These are phyloP conservation scores for Catharus minimus DNA, from an alignment of 2,113 vertebrate genomes.

Conservation along the genomic window DNA sequence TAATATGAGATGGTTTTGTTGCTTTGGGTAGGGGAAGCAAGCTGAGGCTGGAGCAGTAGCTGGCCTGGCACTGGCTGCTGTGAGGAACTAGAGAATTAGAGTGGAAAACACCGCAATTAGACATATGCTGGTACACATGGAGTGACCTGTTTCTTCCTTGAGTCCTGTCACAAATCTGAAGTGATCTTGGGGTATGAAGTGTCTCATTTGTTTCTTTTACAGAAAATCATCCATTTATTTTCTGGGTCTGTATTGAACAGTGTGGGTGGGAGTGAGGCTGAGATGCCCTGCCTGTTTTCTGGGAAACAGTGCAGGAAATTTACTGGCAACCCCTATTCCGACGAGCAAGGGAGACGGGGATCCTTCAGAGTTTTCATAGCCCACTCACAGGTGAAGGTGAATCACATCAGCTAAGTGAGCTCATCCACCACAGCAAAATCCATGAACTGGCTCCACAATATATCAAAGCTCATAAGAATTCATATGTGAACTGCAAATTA, in stretches of 20 bases:
- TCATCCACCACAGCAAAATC: not conserved
- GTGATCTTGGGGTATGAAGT: not conserved
- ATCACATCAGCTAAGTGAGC: not conserved
- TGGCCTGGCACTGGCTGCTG: not conserved
- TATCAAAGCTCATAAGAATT: not conserved
- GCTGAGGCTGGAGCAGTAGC: not conserved
- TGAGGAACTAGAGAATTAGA: not conserved
- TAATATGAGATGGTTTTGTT: not conserved
- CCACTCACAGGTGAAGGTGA: not conserved
- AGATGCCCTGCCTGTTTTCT: not conserved
- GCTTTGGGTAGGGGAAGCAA: not conserved
- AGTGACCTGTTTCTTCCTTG: not conserved
- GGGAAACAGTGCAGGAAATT: not conserved
- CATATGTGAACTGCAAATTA: not conserved
- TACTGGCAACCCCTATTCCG: not conserved
- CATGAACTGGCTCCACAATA: rapidly evolving
- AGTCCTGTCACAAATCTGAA: not conserved
- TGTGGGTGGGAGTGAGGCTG: not conserved
- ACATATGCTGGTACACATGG: not conserved
- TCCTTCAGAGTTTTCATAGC: not conserved
- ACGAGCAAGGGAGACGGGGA: not conserved
- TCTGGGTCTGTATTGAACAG: not conserved
- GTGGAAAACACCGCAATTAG: not conserved
- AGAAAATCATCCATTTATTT: not conserved
- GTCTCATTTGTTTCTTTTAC: not conserved